Percentiles rank a stretch among this genome's conserved stretches.
phyloP scores from a whole-genome alignment of 2,888 invertebrate genomes.

The Heliconius ismenius region DNA sequence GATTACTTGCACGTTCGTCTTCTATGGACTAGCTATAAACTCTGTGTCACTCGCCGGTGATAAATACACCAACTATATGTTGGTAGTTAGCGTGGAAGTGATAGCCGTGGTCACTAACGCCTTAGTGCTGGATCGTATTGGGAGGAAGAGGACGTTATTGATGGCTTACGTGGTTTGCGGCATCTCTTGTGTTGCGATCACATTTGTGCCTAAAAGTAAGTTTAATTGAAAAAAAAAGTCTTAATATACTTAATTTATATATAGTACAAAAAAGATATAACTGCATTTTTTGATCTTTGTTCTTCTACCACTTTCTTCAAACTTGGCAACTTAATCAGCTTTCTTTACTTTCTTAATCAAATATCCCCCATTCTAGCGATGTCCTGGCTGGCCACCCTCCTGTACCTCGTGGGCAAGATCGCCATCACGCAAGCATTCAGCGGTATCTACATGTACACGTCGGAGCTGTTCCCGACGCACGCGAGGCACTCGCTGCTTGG shows the following conservation, averaged over 20 bases:
- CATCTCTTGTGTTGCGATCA: constrained; percentile 75
- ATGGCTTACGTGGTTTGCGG: constrained; percentile 83
- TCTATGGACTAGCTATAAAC: constrained; percentile 90
- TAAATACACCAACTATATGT: constrained; percentile 89
- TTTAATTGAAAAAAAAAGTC: not conserved
- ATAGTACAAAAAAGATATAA: no score
- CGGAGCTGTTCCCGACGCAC: constrained; percentile 88
- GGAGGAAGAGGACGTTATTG: constrained; percentile 83
- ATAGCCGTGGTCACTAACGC: constrained; percentile 86
- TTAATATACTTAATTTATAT: no score
- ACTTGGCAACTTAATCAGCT: not conserved
- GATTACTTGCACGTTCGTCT: constrained; percentile 90
- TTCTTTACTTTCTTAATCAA: not conserved
- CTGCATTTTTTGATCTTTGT: no score
- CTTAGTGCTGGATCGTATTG: constrained; percentile 83
- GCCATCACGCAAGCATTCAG: constrained; percentile 86
- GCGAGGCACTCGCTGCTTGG: constrained; percentile 86
- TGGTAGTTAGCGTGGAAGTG: constrained; percentile 86
- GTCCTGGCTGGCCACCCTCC: constrained; percentile 65
- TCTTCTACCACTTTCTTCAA: not conserved
- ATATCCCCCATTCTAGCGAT: constrained; percentile 46
- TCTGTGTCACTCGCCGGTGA: constrained; percentile 88
- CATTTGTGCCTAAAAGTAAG: constrained; percentile 77
- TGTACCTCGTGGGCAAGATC: constrained; percentile 85
- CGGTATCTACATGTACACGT: constrained; percentile 86